Percentiles rank a stretch among this genome's conserved stretches.
These are phyloP conservation scores for Lithophane ornitopus DNA, from an alignment of 2,888 invertebrate species.

Conservation along the genomic window DNA sequence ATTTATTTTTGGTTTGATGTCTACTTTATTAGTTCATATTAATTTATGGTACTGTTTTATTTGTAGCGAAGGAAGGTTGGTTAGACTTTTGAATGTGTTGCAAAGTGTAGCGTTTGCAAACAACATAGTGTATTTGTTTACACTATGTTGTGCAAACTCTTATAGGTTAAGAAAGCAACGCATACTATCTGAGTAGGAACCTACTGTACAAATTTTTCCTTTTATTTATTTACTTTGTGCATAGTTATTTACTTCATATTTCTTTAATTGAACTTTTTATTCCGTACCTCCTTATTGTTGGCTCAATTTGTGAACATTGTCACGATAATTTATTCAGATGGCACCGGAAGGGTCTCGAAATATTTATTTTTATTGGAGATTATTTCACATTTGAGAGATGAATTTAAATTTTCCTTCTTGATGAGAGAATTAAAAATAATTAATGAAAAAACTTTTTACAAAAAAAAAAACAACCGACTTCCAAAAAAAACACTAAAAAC, in stretches of 20 bases:
- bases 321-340: constrained; percentile 70
- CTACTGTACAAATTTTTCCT: background rate
- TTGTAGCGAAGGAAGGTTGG: background rate
- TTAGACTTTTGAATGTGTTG: background rate
- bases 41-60: background rate
- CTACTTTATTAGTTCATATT: background rate
- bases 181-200: constrained; percentile 6
- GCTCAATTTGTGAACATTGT: constrained; percentile 73
- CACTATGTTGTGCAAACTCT: constrained; percentile 1
- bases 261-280: background rate
- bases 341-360: constrained; percentile 48
- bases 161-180: constrained; percentile 5
- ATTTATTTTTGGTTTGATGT: background rate
- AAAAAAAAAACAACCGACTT: too few relatives aligned
- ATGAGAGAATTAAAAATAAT: too few relatives aligned
- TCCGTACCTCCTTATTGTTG: constrained; percentile 5
- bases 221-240: constrained; percentile 1
- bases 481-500: too few relatives aligned
- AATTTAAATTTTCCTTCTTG: too few relatives aligned
- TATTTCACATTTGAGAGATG: constrained; percentile 29
- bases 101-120: background rate
- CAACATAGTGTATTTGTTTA: background rate
- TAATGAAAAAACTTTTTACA: too few relatives aligned
- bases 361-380: constrained; percentile 71
- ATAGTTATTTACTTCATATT: constrained; percentile 12